Evolutionary conservation across 2,113 vertebrate genomes (phyloP).

Genomic region (Hippocampus barbouri): DNA sequence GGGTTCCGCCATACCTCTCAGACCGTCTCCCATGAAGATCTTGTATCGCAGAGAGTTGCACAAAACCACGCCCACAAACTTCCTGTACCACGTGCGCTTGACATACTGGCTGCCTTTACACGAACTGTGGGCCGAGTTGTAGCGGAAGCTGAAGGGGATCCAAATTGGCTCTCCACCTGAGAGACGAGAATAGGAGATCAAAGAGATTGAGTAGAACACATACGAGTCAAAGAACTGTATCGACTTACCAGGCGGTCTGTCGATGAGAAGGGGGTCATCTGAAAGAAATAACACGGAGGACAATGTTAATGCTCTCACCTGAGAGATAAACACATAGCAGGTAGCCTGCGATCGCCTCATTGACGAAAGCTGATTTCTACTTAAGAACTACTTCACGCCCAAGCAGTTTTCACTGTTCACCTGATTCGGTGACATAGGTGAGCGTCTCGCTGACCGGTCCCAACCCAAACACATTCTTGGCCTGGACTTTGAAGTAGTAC

Average conservation of each 20-base stretch:
- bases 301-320: slow-evolving; percentile 41
- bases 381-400: background rate
- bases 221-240: background rate
- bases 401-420: slow-evolving; percentile 57
- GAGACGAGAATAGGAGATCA: slow-evolving; percentile 9
- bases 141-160: slow-evolving; percentile 91
- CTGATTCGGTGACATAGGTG: slow-evolving; percentile 93
- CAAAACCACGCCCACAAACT: slow-evolving; percentile 94
- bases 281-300: slow-evolving; percentile 50
- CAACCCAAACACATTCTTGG: slow-evolving; percentile 89
- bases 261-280: slow-evolving; percentile 80
- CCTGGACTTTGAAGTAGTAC: slow-evolving; percentile 98
- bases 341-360: slow-evolving; percentile 12
- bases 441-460: slow-evolving; percentile 89
- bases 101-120: slow-evolving; percentile 94
- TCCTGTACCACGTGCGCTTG: slow-evolving; percentile 95
- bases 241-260: slow-evolving; percentile 90
- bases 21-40: slow-evolving; percentile 94
- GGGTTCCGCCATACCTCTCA: slow-evolving; percentile 76
- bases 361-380: background rate
- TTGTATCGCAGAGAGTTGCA: slow-evolving; percentile 98
- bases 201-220: background rate
- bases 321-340: slow-evolving; percentile 29
- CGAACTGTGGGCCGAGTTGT: slow-evolving; percentile 82
- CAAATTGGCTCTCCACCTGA: slow-evolving; percentile 96